Conservation (phyloP, 1,140 invertebrate genomes). For the Cardiocondyla obscurior region DNA sequence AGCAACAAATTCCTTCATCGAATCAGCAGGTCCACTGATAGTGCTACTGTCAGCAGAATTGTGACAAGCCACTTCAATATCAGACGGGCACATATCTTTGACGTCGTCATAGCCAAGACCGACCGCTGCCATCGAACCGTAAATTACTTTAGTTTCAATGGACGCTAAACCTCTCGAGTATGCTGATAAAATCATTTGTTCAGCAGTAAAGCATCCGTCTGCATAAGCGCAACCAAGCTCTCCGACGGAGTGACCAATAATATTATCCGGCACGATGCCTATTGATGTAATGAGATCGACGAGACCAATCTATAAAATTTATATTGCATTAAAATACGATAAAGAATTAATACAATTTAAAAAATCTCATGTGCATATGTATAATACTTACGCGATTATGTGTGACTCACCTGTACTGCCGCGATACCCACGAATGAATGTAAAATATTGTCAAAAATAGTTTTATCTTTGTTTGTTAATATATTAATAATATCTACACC, state of each 20-base stretch:
- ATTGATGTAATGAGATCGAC: conserved; percentile 88
- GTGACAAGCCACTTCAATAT: conserved; percentile 89
- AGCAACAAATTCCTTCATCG: conserved; percentile 78
- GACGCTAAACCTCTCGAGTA: conserved; percentile 95
- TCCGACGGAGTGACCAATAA: conserved; percentile 92
- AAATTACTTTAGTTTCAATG: conserved; percentile 89
- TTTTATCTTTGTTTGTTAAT: conserved; percentile 85
- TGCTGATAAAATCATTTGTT: conserved; percentile 91
- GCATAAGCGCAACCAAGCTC: conserved; percentile 93
- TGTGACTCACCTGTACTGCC: conserved; percentile 89
- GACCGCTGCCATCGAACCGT: conserved; percentile 94
- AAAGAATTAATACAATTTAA: conserved; percentile 1
- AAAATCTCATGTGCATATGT: too few relatives aligned
- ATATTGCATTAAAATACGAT: neutral
- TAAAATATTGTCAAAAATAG: conserved; percentile 86
- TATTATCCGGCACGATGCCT: conserved; percentile 88
- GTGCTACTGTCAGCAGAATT: conserved; percentile 89
- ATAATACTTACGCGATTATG: neutral
- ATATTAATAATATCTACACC: conserved; percentile 87
- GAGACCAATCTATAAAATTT: conserved; percentile 86
- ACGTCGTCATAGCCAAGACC: conserved; percentile 87
- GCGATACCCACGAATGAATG: conserved; percentile 90
- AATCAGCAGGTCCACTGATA: conserved; percentile 87
- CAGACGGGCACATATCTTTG: conserved; percentile 81
- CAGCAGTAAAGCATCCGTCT: conserved; percentile 91